phyloP scores from a whole-genome alignment of 2,888 invertebrate genomes.

The Sipha maydis region DNA sequence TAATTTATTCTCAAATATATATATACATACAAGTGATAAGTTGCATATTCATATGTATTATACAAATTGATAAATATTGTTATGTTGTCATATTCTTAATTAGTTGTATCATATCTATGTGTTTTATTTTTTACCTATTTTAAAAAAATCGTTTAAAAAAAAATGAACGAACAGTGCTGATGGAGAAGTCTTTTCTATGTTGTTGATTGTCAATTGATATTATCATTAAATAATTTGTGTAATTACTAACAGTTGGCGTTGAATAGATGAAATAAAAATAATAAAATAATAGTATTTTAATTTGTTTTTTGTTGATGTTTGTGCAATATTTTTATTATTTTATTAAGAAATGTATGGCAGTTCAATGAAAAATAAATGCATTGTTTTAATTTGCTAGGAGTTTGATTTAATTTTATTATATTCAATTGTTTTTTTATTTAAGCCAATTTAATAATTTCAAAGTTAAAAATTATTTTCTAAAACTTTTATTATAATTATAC shows the following conservation, averaged over 20 bases:
- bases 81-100: slow-evolving; percentile 23
- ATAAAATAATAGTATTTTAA: slow-evolving; percentile 10
- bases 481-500: neutral
- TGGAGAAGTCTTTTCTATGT: neutral
- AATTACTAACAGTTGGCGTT: slow-evolving; percentile 23
- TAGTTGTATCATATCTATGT: slow-evolving; percentile 32
- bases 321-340: slow-evolving; percentile 25
- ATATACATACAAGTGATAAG: neutral
- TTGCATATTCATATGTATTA: slow-evolving; percentile 26
- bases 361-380: slow-evolving; percentile 26
- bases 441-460: slow-evolving; percentile 15
- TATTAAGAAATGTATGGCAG: slow-evolving; percentile 14
- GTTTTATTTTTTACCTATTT: slow-evolving; percentile 1
- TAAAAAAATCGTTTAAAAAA: neutral
- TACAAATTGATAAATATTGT: slow-evolving; percentile 32
- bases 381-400: slow-evolving; percentile 22
- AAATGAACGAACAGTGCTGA: neutral
- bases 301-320: slow-evolving; percentile 15
- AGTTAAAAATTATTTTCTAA: neutral
- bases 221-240: neutral
- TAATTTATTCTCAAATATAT: slow-evolving; percentile 17
- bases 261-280: neutral
- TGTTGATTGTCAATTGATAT: no score
- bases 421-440: neutral
- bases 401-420: slow-evolving; percentile 8